Evolutionary conservation across 2,888 invertebrate species (phyloP).

Genomic region (Stenichneumon culpator): DNA sequence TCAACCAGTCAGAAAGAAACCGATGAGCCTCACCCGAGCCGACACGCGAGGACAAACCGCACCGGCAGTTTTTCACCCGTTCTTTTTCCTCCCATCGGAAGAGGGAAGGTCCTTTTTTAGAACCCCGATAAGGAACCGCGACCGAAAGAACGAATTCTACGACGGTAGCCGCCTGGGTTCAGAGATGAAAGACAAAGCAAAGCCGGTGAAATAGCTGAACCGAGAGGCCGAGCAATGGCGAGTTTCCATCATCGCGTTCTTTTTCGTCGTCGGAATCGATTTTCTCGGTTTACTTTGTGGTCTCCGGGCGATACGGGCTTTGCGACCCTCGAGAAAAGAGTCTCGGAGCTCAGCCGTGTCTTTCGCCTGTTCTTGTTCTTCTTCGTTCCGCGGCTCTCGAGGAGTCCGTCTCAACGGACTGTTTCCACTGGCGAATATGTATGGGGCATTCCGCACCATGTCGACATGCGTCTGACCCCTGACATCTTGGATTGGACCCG

Average conservation of each 20-base stretch:
- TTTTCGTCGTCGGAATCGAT: slow-evolving; percentile 54
- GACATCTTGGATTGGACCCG: too few relatives aligned
- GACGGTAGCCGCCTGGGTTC: slow-evolving; percentile 2
- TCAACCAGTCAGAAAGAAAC: not conserved
- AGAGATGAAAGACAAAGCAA: slow-evolving; percentile 56
- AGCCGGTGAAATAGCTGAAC: slow-evolving; percentile 33
- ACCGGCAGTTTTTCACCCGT: not conserved
- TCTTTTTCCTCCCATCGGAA: not conserved
- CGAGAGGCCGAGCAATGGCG: slow-evolving; percentile 43
- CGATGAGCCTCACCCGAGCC: not conserved
- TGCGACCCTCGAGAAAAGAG: slow-evolving; percentile 39
- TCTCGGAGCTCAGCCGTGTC: slow-evolving; percentile 35
- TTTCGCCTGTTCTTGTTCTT: slow-evolving; percentile 16
- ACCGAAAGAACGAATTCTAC: not conserved
- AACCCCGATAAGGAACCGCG: not conserved
- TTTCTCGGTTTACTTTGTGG: slow-evolving; percentile 59
- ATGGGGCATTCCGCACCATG: not conserved
- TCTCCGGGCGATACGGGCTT: slow-evolving; percentile 38
- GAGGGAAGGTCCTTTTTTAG: slow-evolving; percentile 2
- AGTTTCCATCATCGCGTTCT: slow-evolving; percentile 48
- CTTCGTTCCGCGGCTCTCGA: slow-evolving; percentile 30
- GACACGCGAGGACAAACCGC: not conserved
- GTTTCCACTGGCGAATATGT: slow-evolving; percentile 35
- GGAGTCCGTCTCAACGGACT: slow-evolving; percentile 42
- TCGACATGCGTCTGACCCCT: too few relatives aligned